A percentile compares a stretch with the other conserved stretches of the same genome.
These are phyloP conservation scores for Poeciliopsis turneri DNA, from an alignment of 2,797 vertebrate genomes.

Conservation along the genomic window DNA sequence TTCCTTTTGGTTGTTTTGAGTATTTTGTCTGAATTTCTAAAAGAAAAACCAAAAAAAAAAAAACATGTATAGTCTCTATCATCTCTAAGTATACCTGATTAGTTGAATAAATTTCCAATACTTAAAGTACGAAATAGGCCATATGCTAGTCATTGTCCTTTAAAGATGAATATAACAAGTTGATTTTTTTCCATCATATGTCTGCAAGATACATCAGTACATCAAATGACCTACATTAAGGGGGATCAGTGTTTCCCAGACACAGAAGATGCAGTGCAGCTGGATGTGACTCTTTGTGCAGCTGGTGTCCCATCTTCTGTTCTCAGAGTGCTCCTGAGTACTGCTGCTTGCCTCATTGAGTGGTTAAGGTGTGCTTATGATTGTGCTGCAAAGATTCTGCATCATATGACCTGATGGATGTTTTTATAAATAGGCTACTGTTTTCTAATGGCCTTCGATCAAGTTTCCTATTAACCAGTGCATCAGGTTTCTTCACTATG, in stretches of 20 bases:
- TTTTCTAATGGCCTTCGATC: constrained; percentile 7
- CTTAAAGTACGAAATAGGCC: background rate
- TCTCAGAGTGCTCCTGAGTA: background rate
- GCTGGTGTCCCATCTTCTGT: background rate
- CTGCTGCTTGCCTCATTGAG: constrained; percentile 2
- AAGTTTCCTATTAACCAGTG: constrained; percentile 1
- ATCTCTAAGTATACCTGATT: background rate
- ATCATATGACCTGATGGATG: constrained; percentile 1
- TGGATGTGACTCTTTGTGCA: background rate
- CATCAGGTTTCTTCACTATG: background rate
- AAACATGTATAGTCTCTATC: background rate
- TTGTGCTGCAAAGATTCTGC: background rate
- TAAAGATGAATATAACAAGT: background rate
- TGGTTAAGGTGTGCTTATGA: background rate
- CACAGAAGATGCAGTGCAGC: background rate
- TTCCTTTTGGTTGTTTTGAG: background rate
- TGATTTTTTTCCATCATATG: background rate
- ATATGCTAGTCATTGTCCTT: background rate
- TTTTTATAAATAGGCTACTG: background rate
- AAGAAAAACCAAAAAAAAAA: no score
- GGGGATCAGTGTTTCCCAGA: background rate
- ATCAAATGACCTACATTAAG: background rate
- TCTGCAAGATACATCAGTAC: background rate
- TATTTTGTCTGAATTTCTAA: background rate
- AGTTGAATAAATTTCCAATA: background rate